These are phyloP conservation scores for Petrosia ficiformis DNA, from an alignment of 37 sponge, comb jelly and placozoan species.

Conservation along the genomic window DNA sequence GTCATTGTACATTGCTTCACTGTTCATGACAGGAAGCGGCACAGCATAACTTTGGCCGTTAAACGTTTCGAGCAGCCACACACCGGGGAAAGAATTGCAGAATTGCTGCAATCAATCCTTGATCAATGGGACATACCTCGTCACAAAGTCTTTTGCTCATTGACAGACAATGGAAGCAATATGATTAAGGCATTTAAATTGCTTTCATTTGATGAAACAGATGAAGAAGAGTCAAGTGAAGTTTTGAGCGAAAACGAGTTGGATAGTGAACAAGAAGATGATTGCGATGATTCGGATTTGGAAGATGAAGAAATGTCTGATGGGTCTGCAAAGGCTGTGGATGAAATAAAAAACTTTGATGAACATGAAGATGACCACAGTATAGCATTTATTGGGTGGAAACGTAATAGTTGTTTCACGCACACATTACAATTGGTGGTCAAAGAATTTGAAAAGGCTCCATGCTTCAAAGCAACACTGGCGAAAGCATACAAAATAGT, in stretches of 20 bases:
- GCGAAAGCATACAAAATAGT: slow-evolving; percentile 1
- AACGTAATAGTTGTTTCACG: slow-evolving; percentile 15
- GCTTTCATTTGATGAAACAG: neutral
- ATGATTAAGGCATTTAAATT: slow-evolving; percentile 17
- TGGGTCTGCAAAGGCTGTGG: neutral
- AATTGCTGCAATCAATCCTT: neutral
- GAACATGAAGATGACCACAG: neutral
- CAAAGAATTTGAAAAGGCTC: neutral
- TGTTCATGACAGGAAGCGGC: neutral
- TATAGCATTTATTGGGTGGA: neutral
- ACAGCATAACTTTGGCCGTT: slow-evolving; percentile 16
- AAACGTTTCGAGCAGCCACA: slow-evolving; percentile 1
- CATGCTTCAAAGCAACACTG: neutral
- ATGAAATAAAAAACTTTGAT: slow-evolving; percentile 8
- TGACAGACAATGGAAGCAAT: slow-evolving; percentile 43
- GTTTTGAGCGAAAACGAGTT: neutral
- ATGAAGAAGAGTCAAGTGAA: neutral
- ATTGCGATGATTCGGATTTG: neutral
- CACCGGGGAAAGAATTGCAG: slow-evolving; percentile 1
- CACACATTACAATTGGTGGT: slow-evolving; percentile 15
- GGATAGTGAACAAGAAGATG: neutral
- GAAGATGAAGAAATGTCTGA: neutral
- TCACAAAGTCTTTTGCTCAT: neutral
- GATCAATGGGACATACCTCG: slow-evolving; percentile 14
- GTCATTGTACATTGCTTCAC: slow-evolving; percentile 28